Percentiles rank a stretch among this genome's conserved stretches.
These are phyloP conservation scores for Tyrannus savana DNA, from an alignment of 2,113 vertebrate species.

Conservation along the genomic window DNA sequence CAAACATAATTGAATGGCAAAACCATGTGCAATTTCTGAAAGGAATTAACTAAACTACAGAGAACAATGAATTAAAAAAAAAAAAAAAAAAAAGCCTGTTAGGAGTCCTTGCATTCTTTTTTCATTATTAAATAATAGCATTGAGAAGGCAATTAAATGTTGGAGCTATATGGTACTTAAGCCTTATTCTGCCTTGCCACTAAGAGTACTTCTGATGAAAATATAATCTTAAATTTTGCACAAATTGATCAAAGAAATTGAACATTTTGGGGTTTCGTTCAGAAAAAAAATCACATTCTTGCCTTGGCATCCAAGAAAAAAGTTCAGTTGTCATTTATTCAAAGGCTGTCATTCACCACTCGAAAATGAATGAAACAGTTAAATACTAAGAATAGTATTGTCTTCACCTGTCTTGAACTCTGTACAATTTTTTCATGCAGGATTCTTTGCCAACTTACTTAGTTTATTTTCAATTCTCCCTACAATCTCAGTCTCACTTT, in stretches of 20 bases:
- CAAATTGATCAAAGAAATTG: neutral
- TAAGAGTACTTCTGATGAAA: neutral
- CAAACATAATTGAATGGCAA: neutral
- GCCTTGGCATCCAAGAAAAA: neutral
- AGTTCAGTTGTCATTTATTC: neutral
- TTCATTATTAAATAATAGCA: neutral
- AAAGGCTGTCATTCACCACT: neutral
- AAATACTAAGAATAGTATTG: neutral
- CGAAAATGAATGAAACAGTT: neutral
- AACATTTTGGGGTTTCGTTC: neutral
- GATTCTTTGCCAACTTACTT: neutral
- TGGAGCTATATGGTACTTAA: accelerated
- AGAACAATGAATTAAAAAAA: neutral
- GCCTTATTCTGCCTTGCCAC: neutral
- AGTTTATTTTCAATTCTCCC: neutral
- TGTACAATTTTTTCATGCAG: neutral
- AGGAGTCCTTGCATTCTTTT: neutral
- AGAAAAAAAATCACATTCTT: neutral
- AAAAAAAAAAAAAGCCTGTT: neutral
- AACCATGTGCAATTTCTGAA: neutral
- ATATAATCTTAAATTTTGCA: neutral
- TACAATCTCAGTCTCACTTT: neutral
- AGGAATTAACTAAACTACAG: neutral
- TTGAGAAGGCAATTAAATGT: neutral
- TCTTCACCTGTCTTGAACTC: neutral